Conservation (phyloP, 2,113 vertebrate species). For the Ramphastos sulfuratus region DNA sequence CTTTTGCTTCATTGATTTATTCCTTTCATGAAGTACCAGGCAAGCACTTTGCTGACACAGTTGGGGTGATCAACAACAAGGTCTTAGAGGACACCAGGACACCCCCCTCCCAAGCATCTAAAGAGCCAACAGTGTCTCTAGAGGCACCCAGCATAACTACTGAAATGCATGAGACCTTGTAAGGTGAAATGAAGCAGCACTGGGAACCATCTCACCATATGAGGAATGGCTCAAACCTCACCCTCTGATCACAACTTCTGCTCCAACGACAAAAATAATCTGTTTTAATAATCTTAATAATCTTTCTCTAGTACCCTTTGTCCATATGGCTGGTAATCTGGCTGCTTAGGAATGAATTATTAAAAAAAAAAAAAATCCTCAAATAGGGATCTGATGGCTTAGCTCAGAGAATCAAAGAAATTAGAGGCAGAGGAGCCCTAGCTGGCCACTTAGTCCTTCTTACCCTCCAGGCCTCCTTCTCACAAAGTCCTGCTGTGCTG, state of each 20-base stretch:
- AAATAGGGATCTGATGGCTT: conserved; percentile 63
- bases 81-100: not conserved
- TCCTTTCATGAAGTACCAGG: not conserved
- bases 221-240: not conserved
- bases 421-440: conserved; percentile 24
- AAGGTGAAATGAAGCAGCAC: not conserved
- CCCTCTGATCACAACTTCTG: conserved; percentile 4
- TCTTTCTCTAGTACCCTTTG: conserved; percentile 35
- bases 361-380: conserved; percentile 31
- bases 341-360: conserved; percentile 60
- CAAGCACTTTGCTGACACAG: not conserved
- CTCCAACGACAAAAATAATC: not conserved
- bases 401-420: conserved; percentile 48
- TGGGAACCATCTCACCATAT: not conserved
- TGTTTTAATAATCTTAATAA: conserved; percentile 66
- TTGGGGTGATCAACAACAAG: not conserved
- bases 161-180: not conserved
- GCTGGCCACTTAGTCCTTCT: conserved; percentile 10
- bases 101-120: not conserved
- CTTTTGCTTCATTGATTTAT: not conserved
- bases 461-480: not conserved
- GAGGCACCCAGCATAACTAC: not conserved
- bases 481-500: not conserved
- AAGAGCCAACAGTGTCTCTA: not conserved
- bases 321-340: conserved; percentile 64